These are phyloP conservation scores for Danaus chrysippus DNA, from an alignment of 2,888 invertebrate genomes.

Conservation along the genomic window DNA sequence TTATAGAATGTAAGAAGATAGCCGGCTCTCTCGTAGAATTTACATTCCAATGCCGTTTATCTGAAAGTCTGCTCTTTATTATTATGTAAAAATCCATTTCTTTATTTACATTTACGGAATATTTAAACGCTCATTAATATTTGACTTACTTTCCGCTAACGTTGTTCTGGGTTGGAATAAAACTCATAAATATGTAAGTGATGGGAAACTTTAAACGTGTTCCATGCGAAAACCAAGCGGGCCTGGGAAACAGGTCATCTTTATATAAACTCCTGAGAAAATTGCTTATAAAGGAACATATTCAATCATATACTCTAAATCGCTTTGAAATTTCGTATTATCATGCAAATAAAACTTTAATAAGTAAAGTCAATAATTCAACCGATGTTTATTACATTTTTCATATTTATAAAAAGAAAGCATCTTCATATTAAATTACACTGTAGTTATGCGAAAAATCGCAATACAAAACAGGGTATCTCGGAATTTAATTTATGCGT, in stretches of 20 bases:
- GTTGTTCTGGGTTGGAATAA: constrained; percentile 55
- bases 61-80: constrained; percentile 41
- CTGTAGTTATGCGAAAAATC: constrained; percentile 37
- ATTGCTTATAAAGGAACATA: constrained; percentile 13
- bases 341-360: too few species aligned
- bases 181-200: constrained; percentile 74
- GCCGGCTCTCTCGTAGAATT: constrained; percentile 41
- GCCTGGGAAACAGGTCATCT: constrained; percentile 63
- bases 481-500: constrained; percentile 62
- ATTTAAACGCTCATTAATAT: constrained; percentile 75
- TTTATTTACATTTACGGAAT: constrained; percentile 73
- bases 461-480: constrained; percentile 39
- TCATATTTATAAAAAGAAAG: constrained; percentile 23
- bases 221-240: constrained; percentile 60
- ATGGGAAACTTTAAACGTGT: constrained; percentile 53
- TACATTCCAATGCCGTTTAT: constrained; percentile 49
- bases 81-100: constrained; percentile 69
- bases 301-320: constrained; percentile 3
- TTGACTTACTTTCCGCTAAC: constrained; percentile 71
- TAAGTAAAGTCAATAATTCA: constrained; percentile 20
- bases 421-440: constrained; percentile 34
- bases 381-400: constrained; percentile 32
- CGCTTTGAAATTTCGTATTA: neutral
- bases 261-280: constrained; percentile 34
- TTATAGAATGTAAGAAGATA: constrained; percentile 20